Evolutionary conservation across 2,888 invertebrate genomes (phyloP).

Genomic region (Machimus atricapillus): DNA sequence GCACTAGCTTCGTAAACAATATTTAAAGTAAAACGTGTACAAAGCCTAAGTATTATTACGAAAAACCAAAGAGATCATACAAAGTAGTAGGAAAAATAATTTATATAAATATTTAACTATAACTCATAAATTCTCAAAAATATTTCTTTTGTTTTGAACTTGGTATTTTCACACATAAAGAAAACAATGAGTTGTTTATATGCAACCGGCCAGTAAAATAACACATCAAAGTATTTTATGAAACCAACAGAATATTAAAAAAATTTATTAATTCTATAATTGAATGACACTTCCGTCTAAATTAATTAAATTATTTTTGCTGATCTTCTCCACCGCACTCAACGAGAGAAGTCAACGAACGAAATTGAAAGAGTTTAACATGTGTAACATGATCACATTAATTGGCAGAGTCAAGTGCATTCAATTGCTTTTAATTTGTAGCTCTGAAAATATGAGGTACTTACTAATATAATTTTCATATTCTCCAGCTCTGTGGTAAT

Average conservation of each 20-base stretch:
- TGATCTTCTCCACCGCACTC: not conserved
- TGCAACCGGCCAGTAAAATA: no score
- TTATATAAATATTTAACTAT: no score
- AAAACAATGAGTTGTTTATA: no score
- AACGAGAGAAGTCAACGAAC: not conserved
- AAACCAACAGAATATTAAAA: not conserved
- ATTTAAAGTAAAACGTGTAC: no score
- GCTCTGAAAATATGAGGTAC: conserved; percentile 11
- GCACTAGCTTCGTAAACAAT: no score
- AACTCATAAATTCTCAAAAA: no score
- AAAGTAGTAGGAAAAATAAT: no score
- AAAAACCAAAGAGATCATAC: no score
- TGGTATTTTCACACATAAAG: no score
- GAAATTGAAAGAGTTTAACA: conserved; percentile 5
- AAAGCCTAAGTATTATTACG: no score
- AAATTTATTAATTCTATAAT: not conserved
- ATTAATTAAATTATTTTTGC: not conserved
- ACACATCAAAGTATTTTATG: no score
- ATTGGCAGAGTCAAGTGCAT: conserved; percentile 25
- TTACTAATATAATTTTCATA: conserved; percentile 46
- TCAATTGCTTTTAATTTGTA: conserved; percentile 25
- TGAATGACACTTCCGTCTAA: not conserved
- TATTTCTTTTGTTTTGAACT: no score
- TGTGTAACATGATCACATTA: not conserved
- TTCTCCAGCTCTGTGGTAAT: conserved; percentile 40